Evolutionary conservation across 1,140 invertebrate species (phyloP), one percentile per base, ranked within the genome.

Genomic region (Meloidogyne chitwoodi): DNA sequence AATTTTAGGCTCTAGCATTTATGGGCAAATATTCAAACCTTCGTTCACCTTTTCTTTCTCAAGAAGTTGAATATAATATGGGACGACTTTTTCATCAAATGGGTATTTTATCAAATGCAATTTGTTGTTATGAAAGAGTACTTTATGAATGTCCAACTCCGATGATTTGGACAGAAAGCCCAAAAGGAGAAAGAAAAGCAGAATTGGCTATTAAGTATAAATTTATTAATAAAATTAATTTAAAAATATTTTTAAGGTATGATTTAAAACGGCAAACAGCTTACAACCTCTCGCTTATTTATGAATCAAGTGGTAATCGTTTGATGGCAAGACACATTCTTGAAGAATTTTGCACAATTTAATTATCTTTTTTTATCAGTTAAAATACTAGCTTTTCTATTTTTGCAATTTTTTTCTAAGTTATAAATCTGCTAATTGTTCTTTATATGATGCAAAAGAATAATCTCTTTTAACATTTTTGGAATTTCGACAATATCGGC

Each of bases 381-480:
- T 65, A 12, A 65, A 65, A 41, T 41, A 38, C 6, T 38, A 38
- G 12, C n/a, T n/a, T n/a, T n/a, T n/a, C n/a, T n/a, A 41, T 41
- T 41, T 41, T 41, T 41, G 12, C 16, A 14, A 12, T 41, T 41
- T 41, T 41, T 10, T 41, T 41, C 16, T 41, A 14, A 41, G 11
- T 41, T 10, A 11, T 41, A 41, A 41, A 41, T 41, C 2, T 41
- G 2, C 16, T 41, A 41, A 41, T 14, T 41, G 11, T 41, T 98
- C 96, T 87, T 96, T 95, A 87, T 94, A 96, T 22, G 94, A 95
- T 87, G 98, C 98, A 2, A 92, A 93, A 89, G 97, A 98, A 87
- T 93, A 97, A 86, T 98, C 95, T 61, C 95, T 90, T 88, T 95
- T 96, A 84, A 98, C 91, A 83, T 97, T 89, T 93, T 90, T 88